Percentiles rank a stretch among this genome's conserved stretches.
Evolutionary conservation across 2,888 invertebrate species (phyloP).

Genomic region (Plutella xylostella): DNA sequence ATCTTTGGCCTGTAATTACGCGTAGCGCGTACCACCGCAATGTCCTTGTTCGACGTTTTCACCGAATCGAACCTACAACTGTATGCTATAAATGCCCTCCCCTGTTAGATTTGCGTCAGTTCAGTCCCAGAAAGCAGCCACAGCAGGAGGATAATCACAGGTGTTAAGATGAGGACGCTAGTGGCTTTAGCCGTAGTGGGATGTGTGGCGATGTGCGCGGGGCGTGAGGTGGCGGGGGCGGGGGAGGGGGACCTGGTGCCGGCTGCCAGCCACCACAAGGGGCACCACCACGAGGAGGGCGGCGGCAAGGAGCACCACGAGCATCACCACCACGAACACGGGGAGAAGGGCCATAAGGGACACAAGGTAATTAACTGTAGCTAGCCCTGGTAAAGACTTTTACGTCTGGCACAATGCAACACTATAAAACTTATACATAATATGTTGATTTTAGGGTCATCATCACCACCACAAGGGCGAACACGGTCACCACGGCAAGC

Average conservation of each 20-base stretch:
- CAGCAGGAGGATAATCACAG: constrained; percentile 27
- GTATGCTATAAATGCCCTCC: constrained; percentile 55
- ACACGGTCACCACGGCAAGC: constrained; percentile 80
- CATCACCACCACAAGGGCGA: constrained; percentile 84
- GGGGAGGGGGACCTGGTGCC: constrained; percentile 53
- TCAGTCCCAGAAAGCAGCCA: constrained; percentile 42
- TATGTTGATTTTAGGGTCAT: too few relatives aligned
- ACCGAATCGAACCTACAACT: constrained; percentile 51
- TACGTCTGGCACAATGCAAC: too few relatives aligned
- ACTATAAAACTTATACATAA: too few relatives aligned
- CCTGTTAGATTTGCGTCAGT: constrained; percentile 43
- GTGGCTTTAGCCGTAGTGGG: constrained; percentile 49
- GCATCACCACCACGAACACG: constrained; percentile 77
- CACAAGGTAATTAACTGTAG: too few relatives aligned
- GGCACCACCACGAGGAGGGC: constrained; percentile 72
- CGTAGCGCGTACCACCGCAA: constrained; percentile 41
- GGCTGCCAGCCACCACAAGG: constrained; percentile 60
- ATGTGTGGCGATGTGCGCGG: constrained; percentile 42
- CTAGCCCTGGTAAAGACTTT: too few relatives aligned
- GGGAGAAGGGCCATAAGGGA: constrained; percentile 82
- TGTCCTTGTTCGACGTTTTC: constrained; percentile 65
- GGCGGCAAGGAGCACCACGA: constrained; percentile 77
- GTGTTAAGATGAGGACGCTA: constrained; percentile 42
- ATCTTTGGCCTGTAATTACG: constrained; percentile 39
- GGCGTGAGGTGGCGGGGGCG: constrained; percentile 42